Conservation (phyloP, 2,888 invertebrate genomes). For the Pasiphila rectangulata region DNA sequence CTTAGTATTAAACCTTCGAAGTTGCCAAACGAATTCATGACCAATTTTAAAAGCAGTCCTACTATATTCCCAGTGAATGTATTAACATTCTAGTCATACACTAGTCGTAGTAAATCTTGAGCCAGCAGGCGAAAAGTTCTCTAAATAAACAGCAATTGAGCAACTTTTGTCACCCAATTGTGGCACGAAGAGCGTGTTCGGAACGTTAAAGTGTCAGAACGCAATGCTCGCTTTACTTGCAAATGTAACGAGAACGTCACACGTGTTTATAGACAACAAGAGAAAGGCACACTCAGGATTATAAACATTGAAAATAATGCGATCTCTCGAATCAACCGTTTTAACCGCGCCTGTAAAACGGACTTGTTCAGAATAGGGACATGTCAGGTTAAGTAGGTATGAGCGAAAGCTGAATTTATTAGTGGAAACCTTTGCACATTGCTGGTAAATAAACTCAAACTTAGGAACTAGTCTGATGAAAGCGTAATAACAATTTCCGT, state of each 20-base stretch:
- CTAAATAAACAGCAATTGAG: conserved; percentile 61
- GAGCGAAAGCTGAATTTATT: conserved; percentile 43
- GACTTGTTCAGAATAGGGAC: conserved; percentile 40
- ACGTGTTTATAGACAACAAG: conserved; percentile 19
- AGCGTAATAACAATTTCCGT: conserved; percentile 33
- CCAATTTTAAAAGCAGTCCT: conserved; percentile 28
- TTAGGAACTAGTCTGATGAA: conserved; percentile 25
- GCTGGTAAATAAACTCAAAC: conserved; percentile 20
- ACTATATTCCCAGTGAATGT: conserved; percentile 24
- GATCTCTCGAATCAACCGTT: conserved; percentile 25
- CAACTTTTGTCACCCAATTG: conserved; percentile 60
- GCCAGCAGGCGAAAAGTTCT: conserved; percentile 43
- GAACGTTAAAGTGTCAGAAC: conserved; percentile 48
- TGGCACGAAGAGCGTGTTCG: conserved; percentile 36
- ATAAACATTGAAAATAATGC: conserved; percentile 39
- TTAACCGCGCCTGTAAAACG: conserved; percentile 22
- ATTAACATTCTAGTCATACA: conserved; percentile 25
- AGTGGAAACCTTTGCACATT: conserved; percentile 25
- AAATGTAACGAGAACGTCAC: conserved; percentile 26
- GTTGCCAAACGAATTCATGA: conserved; percentile 33
- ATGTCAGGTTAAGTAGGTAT: conserved; percentile 40
- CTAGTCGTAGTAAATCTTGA: conserved; percentile 39
- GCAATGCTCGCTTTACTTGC: conserved; percentile 32
- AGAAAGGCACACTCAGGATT: conserved; percentile 31
- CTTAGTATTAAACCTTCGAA: conserved; percentile 31